Conservation (phyloP, 1,140 invertebrate species). For the Ceratosolen fusciceps region DNA sequence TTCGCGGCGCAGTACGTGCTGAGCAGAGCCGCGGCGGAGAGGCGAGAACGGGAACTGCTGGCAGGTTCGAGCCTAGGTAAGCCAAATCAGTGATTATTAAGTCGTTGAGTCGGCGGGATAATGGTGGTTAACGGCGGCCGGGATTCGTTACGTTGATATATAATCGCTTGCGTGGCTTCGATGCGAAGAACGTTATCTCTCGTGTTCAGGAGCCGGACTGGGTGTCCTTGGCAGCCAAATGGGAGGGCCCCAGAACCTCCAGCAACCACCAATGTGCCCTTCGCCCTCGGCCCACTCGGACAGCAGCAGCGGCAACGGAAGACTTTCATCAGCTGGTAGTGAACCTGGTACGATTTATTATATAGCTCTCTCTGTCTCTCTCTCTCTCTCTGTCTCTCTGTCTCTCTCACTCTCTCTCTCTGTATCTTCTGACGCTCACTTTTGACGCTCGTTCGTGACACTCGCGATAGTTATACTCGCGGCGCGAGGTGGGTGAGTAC, state of each 20-base stretch:
- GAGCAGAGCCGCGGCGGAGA: conserved; percentile 89
- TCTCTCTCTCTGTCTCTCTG: too few relatives aligned
- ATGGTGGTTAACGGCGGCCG: too few relatives aligned
- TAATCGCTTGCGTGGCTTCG: conserved; percentile 34
- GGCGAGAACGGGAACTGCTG: conserved; percentile 86
- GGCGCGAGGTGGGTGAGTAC: too few relatives aligned
- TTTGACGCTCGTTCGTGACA: too few relatives aligned
- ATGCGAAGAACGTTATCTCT: conserved; percentile 48
- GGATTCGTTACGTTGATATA: conserved; percentile 4
- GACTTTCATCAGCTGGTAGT: conserved; percentile 83
- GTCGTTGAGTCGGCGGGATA: neutral
- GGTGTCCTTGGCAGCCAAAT: conserved; percentile 72
- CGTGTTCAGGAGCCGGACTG: conserved; percentile 72
- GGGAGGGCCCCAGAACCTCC: conserved; percentile 73
- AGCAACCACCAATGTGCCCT: conserved; percentile 77
- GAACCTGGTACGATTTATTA: conserved; percentile 74
- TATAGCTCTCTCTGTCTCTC: too few relatives aligned
- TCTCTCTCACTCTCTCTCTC: too few relatives aligned
- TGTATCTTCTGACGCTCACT: too few relatives aligned
- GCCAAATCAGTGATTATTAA: neutral
- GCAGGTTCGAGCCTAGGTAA: conserved; percentile 75
- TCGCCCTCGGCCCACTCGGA: conserved; percentile 87
- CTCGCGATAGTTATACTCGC: too few relatives aligned
- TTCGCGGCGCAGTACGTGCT: conserved; percentile 94
- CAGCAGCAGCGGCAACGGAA: conserved; percentile 83